phyloP scores from a whole-genome alignment of 1,140 invertebrate species.

The Bactericera cockerelli region DNA sequence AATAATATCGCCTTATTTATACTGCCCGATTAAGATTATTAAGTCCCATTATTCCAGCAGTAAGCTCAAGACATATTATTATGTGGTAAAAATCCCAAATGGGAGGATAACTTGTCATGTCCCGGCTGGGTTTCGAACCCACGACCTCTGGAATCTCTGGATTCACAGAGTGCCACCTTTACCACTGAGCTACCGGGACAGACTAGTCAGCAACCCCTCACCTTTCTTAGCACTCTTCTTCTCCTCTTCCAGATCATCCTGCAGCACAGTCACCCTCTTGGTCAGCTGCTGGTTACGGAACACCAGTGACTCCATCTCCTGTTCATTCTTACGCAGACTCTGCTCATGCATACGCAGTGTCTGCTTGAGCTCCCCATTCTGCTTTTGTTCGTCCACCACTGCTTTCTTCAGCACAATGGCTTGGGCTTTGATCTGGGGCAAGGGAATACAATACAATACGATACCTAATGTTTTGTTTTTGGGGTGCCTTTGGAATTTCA shows the following conservation, averaged over 20 bases:
- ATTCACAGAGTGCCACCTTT: no score
- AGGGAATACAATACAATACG: constrained; percentile 19
- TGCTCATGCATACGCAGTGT: constrained; percentile 68
- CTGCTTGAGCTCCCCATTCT: constrained; percentile 52
- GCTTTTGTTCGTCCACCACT: constrained; percentile 75
- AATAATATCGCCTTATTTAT: no score
- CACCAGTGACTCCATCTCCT: constrained; percentile 80
- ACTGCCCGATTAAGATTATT: no score
- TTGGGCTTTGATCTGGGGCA: constrained; percentile 74
- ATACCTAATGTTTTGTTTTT: no score
- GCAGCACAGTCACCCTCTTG: constrained; percentile 70
- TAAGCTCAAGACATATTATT: no score
- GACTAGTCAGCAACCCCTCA: neutral
- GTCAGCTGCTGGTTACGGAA: constrained; percentile 89
- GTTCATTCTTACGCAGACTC: constrained; percentile 63
- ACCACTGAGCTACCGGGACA: neutral
- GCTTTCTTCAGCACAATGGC: constrained; percentile 80
- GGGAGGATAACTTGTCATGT: no score
- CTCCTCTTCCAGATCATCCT: constrained; percentile 67
- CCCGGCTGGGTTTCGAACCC: no score
- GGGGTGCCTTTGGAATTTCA: no score
- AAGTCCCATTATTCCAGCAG: no score
- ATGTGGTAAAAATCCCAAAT: no score
- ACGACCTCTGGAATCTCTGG: no score
- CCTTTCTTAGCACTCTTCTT: constrained; percentile 28